Evolutionary conservation across 2,797 vertebrate species (phyloP), one percentile per base, ranked within the genome.

Genomic region (Pseudochirops corinnae): DNA sequence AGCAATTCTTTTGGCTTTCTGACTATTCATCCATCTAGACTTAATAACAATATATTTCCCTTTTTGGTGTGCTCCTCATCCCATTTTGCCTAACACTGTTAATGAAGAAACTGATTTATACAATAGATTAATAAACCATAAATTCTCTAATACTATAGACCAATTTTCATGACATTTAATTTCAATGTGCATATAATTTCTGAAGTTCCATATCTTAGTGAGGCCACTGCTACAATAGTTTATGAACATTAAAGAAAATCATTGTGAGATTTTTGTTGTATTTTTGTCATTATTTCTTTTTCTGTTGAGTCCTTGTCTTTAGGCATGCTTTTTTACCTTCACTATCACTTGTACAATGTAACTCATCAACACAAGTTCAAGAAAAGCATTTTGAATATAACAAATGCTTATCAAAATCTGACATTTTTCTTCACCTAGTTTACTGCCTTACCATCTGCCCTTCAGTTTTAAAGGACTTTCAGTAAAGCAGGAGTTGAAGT

Each of bases 361-460:
- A 98, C 92, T 97, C 93, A 96, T 92, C 95, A 97, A 92, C 92
- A 97, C 1, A 94, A 96, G 96, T 97, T 95, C 94, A 93, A 95
- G 96, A 96, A 92, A 98, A 97, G 96, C 53, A 55, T 90, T 33
- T 92, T 56, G 96, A 98, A 95, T 95, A 6, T 87, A 97, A 93
- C 55, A 97, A 97, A 96, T 94, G 92, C 95, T 98, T 97, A 95
- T 96, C 96, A 97, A 94, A 96, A 93, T 97, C 97, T 95, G 93
- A 95, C 55, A 92, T 90, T 97, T 98, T 97, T 16, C 12, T 98
- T 98, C 97, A 98, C 95, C 97, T 98, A 98, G 97, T 97, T 98
- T 95, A 96, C 97, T 98, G 97, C 97, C 93, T 98, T 98, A 97
- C 96, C 97, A 98, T 98, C 95, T 98, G 97, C 95, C 96, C 94